Conservation (phyloP, 2,888 invertebrate species). For the Epistrophella euchroma region DNA sequence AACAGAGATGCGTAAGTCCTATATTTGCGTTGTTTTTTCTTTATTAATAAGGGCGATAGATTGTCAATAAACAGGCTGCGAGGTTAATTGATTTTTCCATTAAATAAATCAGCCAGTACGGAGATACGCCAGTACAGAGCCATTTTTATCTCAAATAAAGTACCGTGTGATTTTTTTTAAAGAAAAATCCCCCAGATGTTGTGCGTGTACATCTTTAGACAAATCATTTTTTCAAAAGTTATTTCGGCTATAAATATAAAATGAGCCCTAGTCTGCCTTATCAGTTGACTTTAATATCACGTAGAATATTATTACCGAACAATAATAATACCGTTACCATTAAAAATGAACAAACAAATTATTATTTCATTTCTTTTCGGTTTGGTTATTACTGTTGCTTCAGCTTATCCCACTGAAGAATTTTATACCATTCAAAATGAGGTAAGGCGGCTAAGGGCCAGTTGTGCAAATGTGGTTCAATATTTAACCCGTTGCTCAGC, state of each 20-base stretch:
- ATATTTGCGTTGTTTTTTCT: too few species aligned
- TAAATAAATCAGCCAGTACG: too few species aligned
- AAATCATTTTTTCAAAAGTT: neutral
- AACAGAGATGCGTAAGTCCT: too few species aligned
- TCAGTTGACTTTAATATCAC: neutral
- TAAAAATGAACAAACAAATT: neutral
- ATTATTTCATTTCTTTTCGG: neutral
- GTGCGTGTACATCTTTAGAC: neutral
- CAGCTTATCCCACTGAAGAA: neutral
- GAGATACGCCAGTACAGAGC: too few species aligned
- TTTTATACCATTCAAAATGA: neutral
- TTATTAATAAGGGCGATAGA: too few species aligned
- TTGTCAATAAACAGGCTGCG: too few species aligned
- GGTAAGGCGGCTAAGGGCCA: neutral
- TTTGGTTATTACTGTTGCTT: neutral
- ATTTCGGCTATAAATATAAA: constrained; percentile 2
- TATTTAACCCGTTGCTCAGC: too few species aligned
- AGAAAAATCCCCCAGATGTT: constrained; percentile 9
- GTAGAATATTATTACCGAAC: too few species aligned
- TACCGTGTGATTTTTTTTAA: neutral
- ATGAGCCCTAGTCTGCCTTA: neutral
- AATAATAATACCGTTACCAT: neutral
- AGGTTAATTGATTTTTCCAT: too few species aligned
- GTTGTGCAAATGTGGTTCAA: too few species aligned
- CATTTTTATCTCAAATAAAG: too few species aligned